These are phyloP conservation scores for Caenorhabditis inopinata DNA, from an alignment of 1,140 invertebrate genomes.

Conservation along the genomic window DNA sequence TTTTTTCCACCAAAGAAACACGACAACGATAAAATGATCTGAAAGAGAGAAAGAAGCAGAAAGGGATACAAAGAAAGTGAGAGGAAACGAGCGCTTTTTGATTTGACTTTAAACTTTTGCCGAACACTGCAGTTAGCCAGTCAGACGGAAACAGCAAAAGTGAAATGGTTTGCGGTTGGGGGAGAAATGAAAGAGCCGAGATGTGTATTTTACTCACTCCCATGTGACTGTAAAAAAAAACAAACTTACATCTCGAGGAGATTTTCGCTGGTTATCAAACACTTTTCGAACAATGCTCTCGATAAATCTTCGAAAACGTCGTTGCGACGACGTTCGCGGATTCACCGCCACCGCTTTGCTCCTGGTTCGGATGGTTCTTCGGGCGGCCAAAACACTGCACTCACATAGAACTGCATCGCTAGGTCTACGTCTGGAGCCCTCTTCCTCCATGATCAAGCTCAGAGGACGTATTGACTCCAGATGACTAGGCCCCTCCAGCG, in stretches of 20 bases:
- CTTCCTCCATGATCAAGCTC: conserved; percentile 26
- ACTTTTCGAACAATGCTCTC: conserved; percentile 44
- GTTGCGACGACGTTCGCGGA: conserved; percentile 9
- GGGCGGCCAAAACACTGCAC: conserved; percentile 40
- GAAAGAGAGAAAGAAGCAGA: neutral
- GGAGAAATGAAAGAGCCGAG: neutral
- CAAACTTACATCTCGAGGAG: conserved; percentile 15
- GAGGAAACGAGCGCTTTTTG: conserved; percentile 9
- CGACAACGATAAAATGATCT: neutral
- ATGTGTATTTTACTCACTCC: neutral
- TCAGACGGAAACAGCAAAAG: conserved; percentile 12
- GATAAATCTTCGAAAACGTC: conserved; percentile 28
- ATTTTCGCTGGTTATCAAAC: conserved; percentile 40
- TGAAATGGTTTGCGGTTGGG: neutral
- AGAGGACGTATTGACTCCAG: conserved; percentile 32
- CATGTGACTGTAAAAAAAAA: neutral
- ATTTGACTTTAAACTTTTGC: conserved; percentile 30
- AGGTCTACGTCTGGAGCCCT: conserved; percentile 29
- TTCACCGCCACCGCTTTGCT: neutral
- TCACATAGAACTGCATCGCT: conserved; percentile 38
- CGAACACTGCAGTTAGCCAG: conserved; percentile 32
- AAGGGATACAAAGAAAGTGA: neutral
- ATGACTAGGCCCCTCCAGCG: conserved; percentile 29
- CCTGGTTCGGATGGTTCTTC: conserved; percentile 28
- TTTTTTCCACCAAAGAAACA: neutral